A percentile compares a stretch with the other conserved stretches of the same genome.
Evolutionary conservation across 2,113 vertebrate genomes (phyloP).

Genomic region (Rhinichthys klamathensis): DNA sequence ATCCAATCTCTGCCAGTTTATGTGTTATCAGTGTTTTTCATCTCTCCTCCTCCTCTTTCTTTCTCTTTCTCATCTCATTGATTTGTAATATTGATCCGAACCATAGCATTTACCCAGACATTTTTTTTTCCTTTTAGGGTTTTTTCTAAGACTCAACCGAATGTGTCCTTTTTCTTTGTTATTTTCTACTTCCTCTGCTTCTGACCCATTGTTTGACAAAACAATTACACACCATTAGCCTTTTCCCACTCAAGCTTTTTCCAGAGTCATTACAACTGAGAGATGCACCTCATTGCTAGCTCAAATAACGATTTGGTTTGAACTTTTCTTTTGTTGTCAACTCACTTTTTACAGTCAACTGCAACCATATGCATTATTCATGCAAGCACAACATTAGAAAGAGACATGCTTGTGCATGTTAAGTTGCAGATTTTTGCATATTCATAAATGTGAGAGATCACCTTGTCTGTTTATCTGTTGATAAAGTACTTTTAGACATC

Average conservation of each 20-base stretch:
- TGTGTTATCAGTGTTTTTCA: constrained; percentile 5
- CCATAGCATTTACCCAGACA: constrained; percentile 6
- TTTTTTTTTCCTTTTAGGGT: constrained; percentile 12
- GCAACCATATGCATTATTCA: constrained; percentile 4
- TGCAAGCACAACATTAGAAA: neutral
- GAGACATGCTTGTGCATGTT: neutral
- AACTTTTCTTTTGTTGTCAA: constrained; percentile 39
- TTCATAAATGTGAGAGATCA: neutral
- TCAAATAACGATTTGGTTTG: constrained; percentile 28
- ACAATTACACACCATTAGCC: constrained; percentile 54
- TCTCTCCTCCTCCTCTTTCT: neutral
- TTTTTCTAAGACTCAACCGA: constrained; percentile 12
- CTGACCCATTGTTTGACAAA: constrained; percentile 51
- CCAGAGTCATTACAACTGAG: constrained; percentile 21
- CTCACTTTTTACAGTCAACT: constrained; percentile 11
- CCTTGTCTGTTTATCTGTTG: neutral
- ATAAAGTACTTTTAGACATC: neutral
- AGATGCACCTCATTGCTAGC: constrained; percentile 7
- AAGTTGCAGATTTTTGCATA: neutral
- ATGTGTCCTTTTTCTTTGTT: constrained; percentile 33
- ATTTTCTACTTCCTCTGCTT: constrained; percentile 25
- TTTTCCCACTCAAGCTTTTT: constrained; percentile 40
- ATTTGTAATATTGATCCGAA: constrained; percentile 43
- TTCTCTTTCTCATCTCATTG: constrained; percentile 34
- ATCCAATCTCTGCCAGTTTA: neutral